Evolutionary conservation across 2,888 invertebrate species (phyloP), one percentile per base, ranked within the genome.

Genomic region (Bunonema sp.): DNA sequence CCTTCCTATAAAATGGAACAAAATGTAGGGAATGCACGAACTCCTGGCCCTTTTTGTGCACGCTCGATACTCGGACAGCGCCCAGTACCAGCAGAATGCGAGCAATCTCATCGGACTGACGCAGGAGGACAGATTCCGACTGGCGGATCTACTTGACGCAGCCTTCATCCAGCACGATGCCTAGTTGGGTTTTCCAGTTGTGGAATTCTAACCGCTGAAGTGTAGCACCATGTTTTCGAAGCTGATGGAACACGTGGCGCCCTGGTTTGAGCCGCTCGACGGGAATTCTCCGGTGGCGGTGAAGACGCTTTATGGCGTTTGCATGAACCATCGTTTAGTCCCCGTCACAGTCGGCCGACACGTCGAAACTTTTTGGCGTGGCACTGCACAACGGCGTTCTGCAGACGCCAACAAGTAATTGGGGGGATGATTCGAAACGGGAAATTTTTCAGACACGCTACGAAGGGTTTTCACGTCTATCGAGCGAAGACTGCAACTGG

Each of bases 21-120:
- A 10, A 18, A n/a, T 34, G 21, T 4, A 77, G 75, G 84, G 84
- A 19, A 84, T 84, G 84, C 84, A 84, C 70, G 84, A 84, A 70
- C 77, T 84, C 36, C 70, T 84, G 37, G 84, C 83, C 1, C 83
- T 83, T 0, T 70, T 84, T 36, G 72, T 84, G 22, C 81, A 80
- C 65, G 81, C 84, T 10, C 72, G 83, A 19, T 79, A 80, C 59
- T 76, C 78, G 48, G 84, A 37, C 79, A 79, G 63, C 77, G 77
- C 37, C 71, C 70, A 40, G 79, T 79, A 60, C 72, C 69, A 32
- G 70, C 70, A 41, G 61, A 68, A 21, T 46, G 71, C 19, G 61
- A 59, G 71, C 72, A 54, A 63, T 18, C 22, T n/a, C 29, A n/a
- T 23, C 16, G 21, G 26, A 47, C 49, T 21, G 22, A 44, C 2